Conservation (phyloP, 2,113 vertebrate genomes). For the Alaudala cheleensis region DNA sequence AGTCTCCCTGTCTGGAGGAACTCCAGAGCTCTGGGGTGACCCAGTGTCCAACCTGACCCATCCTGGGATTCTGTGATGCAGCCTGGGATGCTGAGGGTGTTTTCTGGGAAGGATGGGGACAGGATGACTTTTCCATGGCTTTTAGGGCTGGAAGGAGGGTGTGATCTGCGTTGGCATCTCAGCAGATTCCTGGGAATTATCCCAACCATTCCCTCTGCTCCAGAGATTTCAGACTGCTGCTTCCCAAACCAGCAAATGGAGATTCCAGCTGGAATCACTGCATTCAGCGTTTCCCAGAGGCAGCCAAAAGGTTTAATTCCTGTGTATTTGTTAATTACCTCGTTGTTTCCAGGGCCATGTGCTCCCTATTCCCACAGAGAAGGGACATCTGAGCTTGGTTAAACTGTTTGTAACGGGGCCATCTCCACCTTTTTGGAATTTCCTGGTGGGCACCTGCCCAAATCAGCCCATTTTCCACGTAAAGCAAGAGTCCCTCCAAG, state of each 20-base stretch:
- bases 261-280: not conserved
- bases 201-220: not conserved
- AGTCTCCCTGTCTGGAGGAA: not conserved
- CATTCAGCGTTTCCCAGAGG: not conserved
- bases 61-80: accelerated
- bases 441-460: slow-evolving; percentile 27
- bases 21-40: not conserved
- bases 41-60: not conserved
- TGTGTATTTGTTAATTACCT: slow-evolving; percentile 41
- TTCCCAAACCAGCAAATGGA: not conserved
- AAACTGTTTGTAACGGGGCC: slow-evolving; percentile 27
- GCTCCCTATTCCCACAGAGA: not conserved
- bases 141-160: not conserved
- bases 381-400: slow-evolving; percentile 69
- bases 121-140: not conserved
- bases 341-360: slow-evolving; percentile 47
- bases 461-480: not conserved
- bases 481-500: not conserved
- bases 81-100: not conserved
- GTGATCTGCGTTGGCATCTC: accelerated
- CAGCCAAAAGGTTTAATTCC: slow-evolving; percentile 11
- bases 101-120: not conserved
- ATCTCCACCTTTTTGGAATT: slow-evolving; percentile 53
- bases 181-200: not conserved
- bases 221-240: not conserved